phyloP scores from a whole-genome alignment of 2,797 vertebrate genomes.

The Leucoraja ocellata region DNA sequence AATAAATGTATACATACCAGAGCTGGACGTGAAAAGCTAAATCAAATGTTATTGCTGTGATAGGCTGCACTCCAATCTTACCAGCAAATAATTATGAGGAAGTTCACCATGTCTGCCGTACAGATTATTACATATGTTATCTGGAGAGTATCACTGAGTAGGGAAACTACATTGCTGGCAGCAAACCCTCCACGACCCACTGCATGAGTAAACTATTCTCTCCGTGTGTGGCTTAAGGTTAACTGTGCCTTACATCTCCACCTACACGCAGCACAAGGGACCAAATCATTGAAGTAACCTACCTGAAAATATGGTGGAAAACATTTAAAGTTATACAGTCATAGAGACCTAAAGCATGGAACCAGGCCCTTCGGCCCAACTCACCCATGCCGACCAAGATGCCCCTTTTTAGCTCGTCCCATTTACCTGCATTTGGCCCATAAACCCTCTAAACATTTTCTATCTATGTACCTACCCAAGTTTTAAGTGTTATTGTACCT shows the following conservation, averaged over 20 bases:
- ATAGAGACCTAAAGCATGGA: no score
- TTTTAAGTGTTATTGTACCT: no score
- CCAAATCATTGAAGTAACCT: neutral
- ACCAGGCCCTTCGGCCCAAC: no score
- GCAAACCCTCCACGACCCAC: constrained; percentile 1
- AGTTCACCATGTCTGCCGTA: neutral
- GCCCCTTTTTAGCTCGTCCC: no score
- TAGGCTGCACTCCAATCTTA: neutral
- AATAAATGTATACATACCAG: neutral
- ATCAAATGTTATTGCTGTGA: neutral
- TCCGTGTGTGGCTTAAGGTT: constrained; percentile 12
- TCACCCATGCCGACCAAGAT: no score
- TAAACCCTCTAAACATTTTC: no score
- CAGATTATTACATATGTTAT: neutral
- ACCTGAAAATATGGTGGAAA: neutral
- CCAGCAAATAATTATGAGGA: neutral
- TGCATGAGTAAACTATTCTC: neutral
- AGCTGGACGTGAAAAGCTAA: neutral
- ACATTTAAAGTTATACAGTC: neutral
- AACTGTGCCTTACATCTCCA: neutral
- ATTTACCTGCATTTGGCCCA: no score
- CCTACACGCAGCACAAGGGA: neutral
- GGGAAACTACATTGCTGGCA: neutral
- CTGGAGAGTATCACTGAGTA: neutral
- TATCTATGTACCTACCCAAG: no score